Evolutionary conservation across 2,888 invertebrate species (phyloP).

Genomic region (Scaptomyza parva): DNA sequence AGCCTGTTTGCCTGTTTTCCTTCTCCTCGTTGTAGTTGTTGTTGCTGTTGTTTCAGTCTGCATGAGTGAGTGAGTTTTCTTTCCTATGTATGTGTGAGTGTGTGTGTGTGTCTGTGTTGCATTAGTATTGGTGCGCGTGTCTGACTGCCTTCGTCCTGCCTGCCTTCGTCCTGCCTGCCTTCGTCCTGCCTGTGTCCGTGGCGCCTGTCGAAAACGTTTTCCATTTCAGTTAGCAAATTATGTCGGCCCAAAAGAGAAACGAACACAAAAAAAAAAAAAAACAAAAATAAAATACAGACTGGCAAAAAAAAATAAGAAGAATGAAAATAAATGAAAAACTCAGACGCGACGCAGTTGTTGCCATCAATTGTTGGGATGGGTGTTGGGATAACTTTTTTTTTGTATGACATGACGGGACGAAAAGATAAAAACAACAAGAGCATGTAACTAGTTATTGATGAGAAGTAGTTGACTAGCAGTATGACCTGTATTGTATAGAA

Average conservation of each 20-base stretch:
- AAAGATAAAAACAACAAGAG: constrained; percentile 43
- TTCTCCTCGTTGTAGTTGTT: not conserved
- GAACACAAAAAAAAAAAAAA: constrained; percentile 19
- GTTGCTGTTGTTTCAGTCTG: constrained; percentile 21
- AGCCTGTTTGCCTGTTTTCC: constrained; percentile 2
- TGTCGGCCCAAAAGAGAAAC: constrained; percentile 74
- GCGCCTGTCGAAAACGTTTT: constrained; percentile 80
- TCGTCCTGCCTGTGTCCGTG: constrained; percentile 43
- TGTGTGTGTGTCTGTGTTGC: constrained; percentile 40
- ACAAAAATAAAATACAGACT: constrained; percentile 24
- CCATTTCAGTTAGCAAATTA: constrained; percentile 81
- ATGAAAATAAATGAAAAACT: constrained; percentile 76
- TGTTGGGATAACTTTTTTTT: constrained; percentile 4
- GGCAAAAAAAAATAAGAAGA: too few relatives aligned
- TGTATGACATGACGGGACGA: constrained; percentile 57
- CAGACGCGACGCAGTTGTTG: constrained; percentile 75
- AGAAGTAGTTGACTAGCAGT: not conserved
- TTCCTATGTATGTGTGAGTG: constrained; percentile 34
- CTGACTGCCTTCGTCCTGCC: constrained; percentile 49
- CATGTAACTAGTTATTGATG: not conserved
- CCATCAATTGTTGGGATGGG: constrained; percentile 31
- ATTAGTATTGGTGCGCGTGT: constrained; percentile 78
- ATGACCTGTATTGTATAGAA: not conserved
- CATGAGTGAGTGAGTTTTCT: constrained; percentile 25
- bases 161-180: not conserved